Conservation (phyloP, 1,140 invertebrate genomes). For the Pentalonia nigronervosa region DNA sequence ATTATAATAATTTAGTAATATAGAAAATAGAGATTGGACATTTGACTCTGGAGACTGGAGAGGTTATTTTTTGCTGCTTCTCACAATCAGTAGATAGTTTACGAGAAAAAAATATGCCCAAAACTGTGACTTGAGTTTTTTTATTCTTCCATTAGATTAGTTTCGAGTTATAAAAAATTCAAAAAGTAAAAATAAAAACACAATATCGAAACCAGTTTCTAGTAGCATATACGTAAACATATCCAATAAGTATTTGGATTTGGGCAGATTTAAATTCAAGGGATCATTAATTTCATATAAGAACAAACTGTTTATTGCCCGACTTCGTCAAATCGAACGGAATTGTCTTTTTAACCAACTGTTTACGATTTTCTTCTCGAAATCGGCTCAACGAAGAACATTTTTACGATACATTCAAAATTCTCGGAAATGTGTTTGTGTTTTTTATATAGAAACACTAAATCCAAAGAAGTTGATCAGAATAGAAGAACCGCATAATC, state of each 20-base stretch:
- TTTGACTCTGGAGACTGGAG: no score
- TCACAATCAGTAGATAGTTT: no score
- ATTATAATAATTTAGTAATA: no score
- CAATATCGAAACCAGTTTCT: no score
- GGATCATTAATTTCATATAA: background rate
- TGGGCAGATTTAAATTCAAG: background rate
- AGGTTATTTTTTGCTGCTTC: background rate
- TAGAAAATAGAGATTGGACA: no score
- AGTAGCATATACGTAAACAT: no score
- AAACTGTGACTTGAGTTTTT: no score
- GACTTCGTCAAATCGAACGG: background rate
- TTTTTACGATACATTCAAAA: background rate
- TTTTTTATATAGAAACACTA: background rate
- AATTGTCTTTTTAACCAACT: conserved; percentile 14
- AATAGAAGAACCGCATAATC: background rate
- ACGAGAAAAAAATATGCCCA: no score
- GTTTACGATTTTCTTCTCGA: background rate
- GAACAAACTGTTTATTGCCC: background rate
- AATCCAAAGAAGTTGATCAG: background rate
- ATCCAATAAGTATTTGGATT: background rate
- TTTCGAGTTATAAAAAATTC: background rate
- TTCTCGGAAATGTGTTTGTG: background rate
- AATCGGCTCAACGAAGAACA: background rate
- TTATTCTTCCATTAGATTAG: no score
- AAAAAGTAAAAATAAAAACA: background rate